Evolutionary conservation across 2,888 invertebrate genomes (phyloP), one percentile per base, ranked within the genome.

Genomic region (Pristionchus arcanus): DNA sequence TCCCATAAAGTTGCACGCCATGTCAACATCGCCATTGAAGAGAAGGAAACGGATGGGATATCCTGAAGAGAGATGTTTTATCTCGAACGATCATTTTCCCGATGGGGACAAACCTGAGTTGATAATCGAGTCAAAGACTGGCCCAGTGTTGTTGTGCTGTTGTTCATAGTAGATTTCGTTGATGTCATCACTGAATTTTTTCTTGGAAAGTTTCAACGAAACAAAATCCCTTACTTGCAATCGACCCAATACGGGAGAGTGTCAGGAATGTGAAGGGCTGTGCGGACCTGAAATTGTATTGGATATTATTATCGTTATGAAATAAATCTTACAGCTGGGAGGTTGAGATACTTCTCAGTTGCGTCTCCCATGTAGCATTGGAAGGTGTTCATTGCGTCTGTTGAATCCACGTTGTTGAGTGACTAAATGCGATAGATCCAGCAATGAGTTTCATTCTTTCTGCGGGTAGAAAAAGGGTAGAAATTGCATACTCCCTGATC

Each of bases 1-100:
- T 71, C 94, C 94, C 84, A 93, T 87, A 85, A 92, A 94, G 83
- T 94, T 92, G 89, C 93, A 93, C 28, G 93, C 93, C 87, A 93
- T 91, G 86, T 94, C 94, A 49, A 91, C 92, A 74, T 93, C 94
- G 90, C 94, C 94, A 91, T 94, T 94, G 90, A 92, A 94, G 81
- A 94, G 92, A 25, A 94, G 90, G 90, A 92, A 89, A 11, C 91
- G 91, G 13, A 94, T 90, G 42, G 92, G 90, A 89, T 91, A 91
- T 19, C 77, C 89, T 90, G 90, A 13, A 74, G 2, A 15, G 7
- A 13, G 11, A 28, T 25, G 4, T 77, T 37, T 77, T 15, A 34
- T 37, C 34, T 74, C 34, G 16, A 0, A 31, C 5, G 9, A 28
- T 28, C 7, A 37, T 13, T 77, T 19, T 49, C 0, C n/a, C 11